These are phyloP conservation scores for Agriopis aurantiaria DNA, from an alignment of 2,888 invertebrate species.

Conservation along the genomic window DNA sequence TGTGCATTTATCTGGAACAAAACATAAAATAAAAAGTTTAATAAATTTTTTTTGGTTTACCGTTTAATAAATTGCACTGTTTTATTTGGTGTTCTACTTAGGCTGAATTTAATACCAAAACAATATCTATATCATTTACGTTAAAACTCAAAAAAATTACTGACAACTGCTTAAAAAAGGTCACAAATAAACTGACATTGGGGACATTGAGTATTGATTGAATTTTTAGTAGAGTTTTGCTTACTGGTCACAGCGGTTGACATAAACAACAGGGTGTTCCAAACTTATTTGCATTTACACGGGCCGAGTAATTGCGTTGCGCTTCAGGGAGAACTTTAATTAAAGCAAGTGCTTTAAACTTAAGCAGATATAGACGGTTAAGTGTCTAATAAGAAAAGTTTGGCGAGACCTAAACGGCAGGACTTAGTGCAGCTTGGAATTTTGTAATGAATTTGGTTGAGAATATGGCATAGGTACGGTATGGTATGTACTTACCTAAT, in stretches of 20 bases:
- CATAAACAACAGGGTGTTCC: conserved; percentile 78
- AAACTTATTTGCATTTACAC: conserved; percentile 85
- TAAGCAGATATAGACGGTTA: conserved; percentile 73
- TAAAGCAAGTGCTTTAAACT: conserved; percentile 81
- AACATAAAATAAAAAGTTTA: no score
- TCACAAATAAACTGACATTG: no score
- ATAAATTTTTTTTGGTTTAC: no score
- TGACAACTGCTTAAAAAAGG: no score
- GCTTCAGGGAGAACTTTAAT: conserved; percentile 84
- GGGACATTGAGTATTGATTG: neutral
- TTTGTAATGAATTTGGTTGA: conserved; percentile 28
- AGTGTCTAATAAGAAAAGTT: conserved; percentile 80
- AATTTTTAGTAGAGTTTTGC: conserved; percentile 3
- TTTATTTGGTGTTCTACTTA: no score
- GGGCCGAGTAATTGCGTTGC: conserved; percentile 83
- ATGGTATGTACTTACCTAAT: no score
- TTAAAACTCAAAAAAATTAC: no score
- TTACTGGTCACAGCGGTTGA: conserved; percentile 58
- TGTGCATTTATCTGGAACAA: no score
- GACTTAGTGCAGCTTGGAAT: conserved; percentile 43
- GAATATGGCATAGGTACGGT: neutral
- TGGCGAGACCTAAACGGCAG: conserved; percentile 64
- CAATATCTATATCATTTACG: no score
- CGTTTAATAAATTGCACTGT: no score
- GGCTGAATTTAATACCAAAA: no score